Evolutionary conservation across 2,888 invertebrate species (phyloP).

Genomic region (Pheosia gnoma): DNA sequence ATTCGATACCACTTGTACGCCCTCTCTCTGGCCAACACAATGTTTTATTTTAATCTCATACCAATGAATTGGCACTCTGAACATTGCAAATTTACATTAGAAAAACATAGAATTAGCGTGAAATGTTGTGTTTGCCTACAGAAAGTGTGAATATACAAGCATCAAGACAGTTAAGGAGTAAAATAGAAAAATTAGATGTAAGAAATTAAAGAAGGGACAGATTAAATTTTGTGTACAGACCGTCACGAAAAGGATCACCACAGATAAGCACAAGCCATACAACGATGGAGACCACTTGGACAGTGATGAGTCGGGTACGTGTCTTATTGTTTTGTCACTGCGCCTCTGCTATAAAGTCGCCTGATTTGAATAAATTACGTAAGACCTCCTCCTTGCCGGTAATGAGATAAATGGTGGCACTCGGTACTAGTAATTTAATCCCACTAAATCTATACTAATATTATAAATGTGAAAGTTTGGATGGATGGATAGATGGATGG

Average conservation of each 20-base stretch:
- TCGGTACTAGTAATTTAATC: no score
- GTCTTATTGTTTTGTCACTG: no score
- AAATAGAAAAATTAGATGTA: slow-evolving; percentile 58
- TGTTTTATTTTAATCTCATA: slow-evolving; percentile 37
- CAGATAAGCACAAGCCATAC: slow-evolving; percentile 46
- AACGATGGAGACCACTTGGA: slow-evolving; percentile 46
- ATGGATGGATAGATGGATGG: no score
- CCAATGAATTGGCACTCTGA: slow-evolving; percentile 61
- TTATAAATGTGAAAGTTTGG: no score
- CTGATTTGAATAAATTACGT: no score
- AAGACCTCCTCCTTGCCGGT: no score
- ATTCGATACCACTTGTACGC: slow-evolving; percentile 31
- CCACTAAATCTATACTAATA: no score
- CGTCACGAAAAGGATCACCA: slow-evolving; percentile 55
- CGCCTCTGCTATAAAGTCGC: no score
- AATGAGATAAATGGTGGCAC: no score
- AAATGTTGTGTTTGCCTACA: slow-evolving; percentile 71
- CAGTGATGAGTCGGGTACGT: slow-evolving; percentile 46
- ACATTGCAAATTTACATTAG: slow-evolving; percentile 41
- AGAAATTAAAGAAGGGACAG: slow-evolving; percentile 61
- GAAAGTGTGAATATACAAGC: slow-evolving; percentile 67
- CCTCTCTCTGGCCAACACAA: slow-evolving; percentile 60
- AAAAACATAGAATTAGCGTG: slow-evolving; percentile 29
- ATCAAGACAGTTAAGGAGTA: slow-evolving; percentile 49
- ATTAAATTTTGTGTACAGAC: slow-evolving; percentile 75